Evolutionary conservation across 1,140 invertebrate species (phyloP), one percentile per base, ranked within the genome.

Genomic region (Caenorhabditis inopinata): DNA sequence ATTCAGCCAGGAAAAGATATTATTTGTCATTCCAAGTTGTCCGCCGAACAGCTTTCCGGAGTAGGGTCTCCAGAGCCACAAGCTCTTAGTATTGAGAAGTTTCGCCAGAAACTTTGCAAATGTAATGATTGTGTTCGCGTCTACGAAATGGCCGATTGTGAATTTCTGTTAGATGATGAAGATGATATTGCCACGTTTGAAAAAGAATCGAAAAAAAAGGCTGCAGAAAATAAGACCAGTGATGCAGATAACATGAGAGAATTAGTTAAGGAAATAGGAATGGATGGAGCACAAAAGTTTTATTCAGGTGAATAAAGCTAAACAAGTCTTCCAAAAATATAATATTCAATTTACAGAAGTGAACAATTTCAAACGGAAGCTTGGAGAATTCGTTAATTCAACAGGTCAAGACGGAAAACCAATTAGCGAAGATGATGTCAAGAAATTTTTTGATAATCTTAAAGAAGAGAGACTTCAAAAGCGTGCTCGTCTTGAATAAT

Each of bases 101-200:
- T 68, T 25, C 32, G 58, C 4, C 2, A 35, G n/a, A 51, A 47
- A 25, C n/a, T 81, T 9, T 81, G 74, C 74, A 75, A 62, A 27
- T 58, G 74, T 73, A 3, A 16, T 0, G 74, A n/a, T 73, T 85
- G 86, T 82, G 42, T 83, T 76, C 68, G 73, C 21, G 73, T 86
- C 5, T 86, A 86, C 76, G 86, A 86, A 18, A 68, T 83, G 68
- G 51, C 74, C 2, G 75, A 87, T 25, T 84, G 78, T 58, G 47
- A 80, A 35, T 86, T 51, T 75, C 78, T 86, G 18, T 16, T 86
- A 27, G 85, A 86, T 5, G 42, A 78, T 18, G 83, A 85, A 35
- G 85, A 86, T 74, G 78, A 84, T n/a, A 49, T 87, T 5, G 51
- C 58, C 5, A 47, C 16, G 1, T 85, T 79, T 48, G 80, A 84